phyloP scores from a whole-genome alignment of 2,888 invertebrate genomes.

The Julus scandinavius region DNA sequence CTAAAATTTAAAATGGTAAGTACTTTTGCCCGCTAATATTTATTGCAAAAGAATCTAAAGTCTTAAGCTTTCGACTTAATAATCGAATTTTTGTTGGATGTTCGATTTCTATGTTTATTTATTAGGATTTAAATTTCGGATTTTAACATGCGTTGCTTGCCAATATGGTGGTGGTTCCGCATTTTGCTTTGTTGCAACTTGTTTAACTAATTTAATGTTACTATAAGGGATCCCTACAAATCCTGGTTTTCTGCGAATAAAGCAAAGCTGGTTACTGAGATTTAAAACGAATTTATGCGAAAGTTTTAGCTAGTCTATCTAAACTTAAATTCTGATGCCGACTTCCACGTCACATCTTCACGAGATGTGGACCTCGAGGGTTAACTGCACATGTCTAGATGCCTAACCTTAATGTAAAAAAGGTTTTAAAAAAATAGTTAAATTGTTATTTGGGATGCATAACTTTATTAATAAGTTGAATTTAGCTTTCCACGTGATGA shows the following conservation, averaged over 20 bases:
- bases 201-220: too few relatives aligned
- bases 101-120: not conserved
- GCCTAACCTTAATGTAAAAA: too few relatives aligned
- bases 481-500: too few relatives aligned
- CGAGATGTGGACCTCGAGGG: not conserved
- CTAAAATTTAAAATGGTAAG: conserved; percentile 48
- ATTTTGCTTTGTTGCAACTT: not conserved
- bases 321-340: not conserved
- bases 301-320: too few relatives aligned
- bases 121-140: not conserved
- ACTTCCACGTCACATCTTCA: not conserved
- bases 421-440: too few relatives aligned
- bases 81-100: not conserved
- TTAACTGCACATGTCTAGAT: not conserved
- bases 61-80: not conserved
- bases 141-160: not conserved
- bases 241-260: too few relatives aligned
- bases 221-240: too few relatives aligned
- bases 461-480: too few relatives aligned
- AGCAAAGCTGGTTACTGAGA: too few relatives aligned
- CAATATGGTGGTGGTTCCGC: not conserved
- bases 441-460: too few relatives aligned
- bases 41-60: not conserved
- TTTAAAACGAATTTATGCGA: not conserved
- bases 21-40: not conserved